phyloP scores from a whole-genome alignment of 2,113 vertebrate genomes.

The Haemorhous mexicanus region DNA sequence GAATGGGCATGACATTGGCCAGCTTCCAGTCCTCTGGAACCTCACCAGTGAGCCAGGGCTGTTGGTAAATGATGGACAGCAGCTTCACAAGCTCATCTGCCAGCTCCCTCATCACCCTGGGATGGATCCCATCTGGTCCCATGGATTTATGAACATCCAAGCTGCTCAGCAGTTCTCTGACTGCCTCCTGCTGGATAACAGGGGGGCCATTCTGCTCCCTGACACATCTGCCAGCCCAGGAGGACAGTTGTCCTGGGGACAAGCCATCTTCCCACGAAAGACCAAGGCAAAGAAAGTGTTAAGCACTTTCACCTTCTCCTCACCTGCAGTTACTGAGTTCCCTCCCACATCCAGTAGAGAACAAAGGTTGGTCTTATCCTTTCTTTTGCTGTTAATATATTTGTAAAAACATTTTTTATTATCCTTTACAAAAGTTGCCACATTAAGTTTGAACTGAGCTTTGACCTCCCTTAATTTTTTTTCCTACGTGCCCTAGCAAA shows the following conservation, averaged over 20 bases:
- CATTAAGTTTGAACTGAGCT: not conserved
- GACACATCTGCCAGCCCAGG: not conserved
- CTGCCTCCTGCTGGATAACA: not conserved
- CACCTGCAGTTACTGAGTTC: not conserved
- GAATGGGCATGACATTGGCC: rapidly evolving
- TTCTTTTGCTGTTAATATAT: not conserved
- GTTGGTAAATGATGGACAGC: not conserved
- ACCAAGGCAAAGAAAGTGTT: not conserved
- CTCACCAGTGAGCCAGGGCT: not conserved
- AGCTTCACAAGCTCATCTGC: not conserved
- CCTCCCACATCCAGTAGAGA: not conserved
- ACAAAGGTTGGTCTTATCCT: not conserved
- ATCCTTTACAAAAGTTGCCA: not conserved
- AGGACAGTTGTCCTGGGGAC: not conserved
- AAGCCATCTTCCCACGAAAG: not conserved
- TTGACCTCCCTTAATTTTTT: not conserved
- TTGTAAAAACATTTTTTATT: not conserved
- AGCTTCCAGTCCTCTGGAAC: not conserved
- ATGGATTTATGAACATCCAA: too few relatives aligned
- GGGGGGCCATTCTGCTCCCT: not conserved
- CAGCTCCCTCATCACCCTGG: not conserved
- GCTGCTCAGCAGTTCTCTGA: not conserved
- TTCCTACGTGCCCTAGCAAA: not conserved
- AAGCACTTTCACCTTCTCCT: not conserved
- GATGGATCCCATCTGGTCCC: not conserved